These are phyloP conservation scores for Grammomys surdaster DNA, from an alignment of 2,113 vertebrate species.

Conservation along the genomic window DNA sequence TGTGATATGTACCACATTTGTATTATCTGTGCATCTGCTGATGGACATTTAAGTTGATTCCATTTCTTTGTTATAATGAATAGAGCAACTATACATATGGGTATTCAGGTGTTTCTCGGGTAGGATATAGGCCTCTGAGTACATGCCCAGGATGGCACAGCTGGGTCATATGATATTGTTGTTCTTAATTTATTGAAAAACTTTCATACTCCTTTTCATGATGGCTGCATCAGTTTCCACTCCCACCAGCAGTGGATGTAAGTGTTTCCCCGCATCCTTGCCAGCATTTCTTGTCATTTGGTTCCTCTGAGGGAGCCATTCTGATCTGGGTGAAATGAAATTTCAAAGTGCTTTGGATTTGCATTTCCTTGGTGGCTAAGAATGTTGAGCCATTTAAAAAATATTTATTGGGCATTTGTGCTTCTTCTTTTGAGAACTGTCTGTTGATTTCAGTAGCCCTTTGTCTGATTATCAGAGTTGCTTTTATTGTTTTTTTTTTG, in stretches of 20 bases:
- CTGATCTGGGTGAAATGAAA: background rate
- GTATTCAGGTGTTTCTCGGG: background rate
- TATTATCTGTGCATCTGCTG: background rate
- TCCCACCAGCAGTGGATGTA: too few relatives aligned
- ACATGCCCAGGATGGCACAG: background rate
- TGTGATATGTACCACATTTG: background rate
- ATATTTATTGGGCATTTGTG: background rate
- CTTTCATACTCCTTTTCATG: background rate
- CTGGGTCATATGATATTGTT: background rate
- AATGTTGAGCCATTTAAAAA: background rate
- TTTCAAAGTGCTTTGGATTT: background rate
- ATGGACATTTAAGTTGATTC: background rate
- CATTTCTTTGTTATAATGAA: background rate
- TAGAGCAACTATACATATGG: background rate
- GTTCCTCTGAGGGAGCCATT: background rate
- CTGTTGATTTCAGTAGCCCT: background rate
- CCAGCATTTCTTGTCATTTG: too few relatives aligned
- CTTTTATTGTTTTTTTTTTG: background rate
- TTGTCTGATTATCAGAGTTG: background rate
- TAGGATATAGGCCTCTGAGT: background rate
- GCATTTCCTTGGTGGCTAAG: background rate
- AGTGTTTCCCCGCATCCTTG: too few relatives aligned
- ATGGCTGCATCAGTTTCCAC: background rate
- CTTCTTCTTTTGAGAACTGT: background rate
- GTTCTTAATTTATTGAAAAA: background rate